Percentiles rank a stretch among this genome's conserved stretches.
These are phyloP conservation scores for Gopherus evgoodei DNA, from an alignment of 2,113 vertebrate species.

Conservation along the genomic window DNA sequence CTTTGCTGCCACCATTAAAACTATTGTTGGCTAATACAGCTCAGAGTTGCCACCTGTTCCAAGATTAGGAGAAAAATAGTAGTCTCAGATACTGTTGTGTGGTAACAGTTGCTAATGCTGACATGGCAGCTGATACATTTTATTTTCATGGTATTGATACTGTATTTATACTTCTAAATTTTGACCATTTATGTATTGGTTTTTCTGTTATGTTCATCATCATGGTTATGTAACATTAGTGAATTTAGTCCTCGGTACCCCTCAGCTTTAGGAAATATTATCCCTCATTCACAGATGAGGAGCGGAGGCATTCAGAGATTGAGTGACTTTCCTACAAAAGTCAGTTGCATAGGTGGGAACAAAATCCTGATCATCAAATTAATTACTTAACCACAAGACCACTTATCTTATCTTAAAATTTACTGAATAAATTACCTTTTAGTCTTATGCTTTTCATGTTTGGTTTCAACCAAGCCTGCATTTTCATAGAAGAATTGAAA, in stretches of 20 bases:
- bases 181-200: accelerated
- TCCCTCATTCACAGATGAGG: accelerated
- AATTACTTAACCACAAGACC: not conserved
- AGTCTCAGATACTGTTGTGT: not conserved
- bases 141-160: not conserved
- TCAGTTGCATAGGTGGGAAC: not conserved
- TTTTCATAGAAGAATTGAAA: not conserved
- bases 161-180: not conserved
- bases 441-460: not conserved
- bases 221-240: not conserved
- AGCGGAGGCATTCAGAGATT: not conserved
- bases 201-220: not conserved
- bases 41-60: accelerated
- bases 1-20: not conserved
- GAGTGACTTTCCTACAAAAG: accelerated
- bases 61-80: not conserved
- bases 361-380: not conserved
- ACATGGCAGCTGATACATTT: not conserved
- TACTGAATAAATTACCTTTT: not conserved
- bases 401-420: not conserved
- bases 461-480: not conserved
- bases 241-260: not conserved
- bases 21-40: accelerated
- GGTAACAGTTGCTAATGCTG: not conserved
- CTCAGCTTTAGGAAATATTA: not conserved